Conservation (phyloP, 2,888 invertebrate species). For the Corbicula japonica region DNA sequence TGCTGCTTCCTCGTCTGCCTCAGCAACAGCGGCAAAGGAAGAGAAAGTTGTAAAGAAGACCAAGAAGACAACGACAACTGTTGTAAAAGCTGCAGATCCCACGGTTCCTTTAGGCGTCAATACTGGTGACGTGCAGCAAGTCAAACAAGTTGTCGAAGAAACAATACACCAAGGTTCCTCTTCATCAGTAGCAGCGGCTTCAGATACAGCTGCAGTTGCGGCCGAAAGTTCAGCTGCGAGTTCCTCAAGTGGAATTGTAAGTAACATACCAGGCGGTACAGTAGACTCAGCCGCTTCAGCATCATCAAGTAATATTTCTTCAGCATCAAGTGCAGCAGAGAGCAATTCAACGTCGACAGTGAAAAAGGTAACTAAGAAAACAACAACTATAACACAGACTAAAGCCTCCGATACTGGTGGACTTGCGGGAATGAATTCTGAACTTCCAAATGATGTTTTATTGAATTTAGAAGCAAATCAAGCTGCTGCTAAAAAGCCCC, state of each 20-base stretch:
- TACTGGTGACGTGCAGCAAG: constrained; percentile 35
- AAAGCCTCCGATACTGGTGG: constrained; percentile 16
- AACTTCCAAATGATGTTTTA: constrained; percentile 26
- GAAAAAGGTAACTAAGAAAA: constrained; percentile 21
- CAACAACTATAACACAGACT: constrained; percentile 29
- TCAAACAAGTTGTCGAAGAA: constrained; percentile 33
- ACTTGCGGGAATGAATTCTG: constrained; percentile 18
- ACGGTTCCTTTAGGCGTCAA: constrained; percentile 13
- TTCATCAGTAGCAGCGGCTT: constrained; percentile 13
- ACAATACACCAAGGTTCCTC: constrained; percentile 4
- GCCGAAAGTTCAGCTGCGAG: neutral
- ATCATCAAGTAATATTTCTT: neutral
- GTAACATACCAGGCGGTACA: neutral
- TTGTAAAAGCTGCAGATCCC: constrained; percentile 14
- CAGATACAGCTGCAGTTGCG: constrained; percentile 9
- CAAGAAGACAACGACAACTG: constrained; percentile 52
- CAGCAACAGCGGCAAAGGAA: constrained; percentile 38
- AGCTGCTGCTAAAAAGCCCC: constrained; percentile 10
- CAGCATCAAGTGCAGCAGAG: constrained; percentile 26
- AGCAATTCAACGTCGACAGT: constrained; percentile 26
- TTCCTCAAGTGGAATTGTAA: neutral
- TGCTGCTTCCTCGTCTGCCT: constrained; percentile 14
- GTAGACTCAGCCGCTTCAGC: constrained; percentile 7
- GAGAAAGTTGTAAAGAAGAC: constrained; percentile 38
- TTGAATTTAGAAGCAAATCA: constrained; percentile 6